Conservation (phyloP, 2,888 invertebrate species). For the Drosophila maculinotata region DNA sequence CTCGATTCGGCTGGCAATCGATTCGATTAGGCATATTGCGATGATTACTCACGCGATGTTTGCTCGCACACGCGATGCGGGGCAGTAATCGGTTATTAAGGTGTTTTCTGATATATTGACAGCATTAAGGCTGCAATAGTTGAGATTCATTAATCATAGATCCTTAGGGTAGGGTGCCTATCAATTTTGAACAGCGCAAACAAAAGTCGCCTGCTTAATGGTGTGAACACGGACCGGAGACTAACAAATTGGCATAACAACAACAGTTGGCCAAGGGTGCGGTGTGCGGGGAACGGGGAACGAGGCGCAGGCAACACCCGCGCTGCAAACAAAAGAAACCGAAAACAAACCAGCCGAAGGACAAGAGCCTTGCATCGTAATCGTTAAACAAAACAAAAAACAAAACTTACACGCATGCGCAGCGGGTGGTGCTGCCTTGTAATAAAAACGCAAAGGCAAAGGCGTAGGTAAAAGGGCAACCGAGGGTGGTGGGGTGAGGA, state of each 20-base stretch:
- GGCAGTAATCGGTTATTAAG: slow-evolving; percentile 56
- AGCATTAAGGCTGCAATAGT: slow-evolving; percentile 67
- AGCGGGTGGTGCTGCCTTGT: slow-evolving; percentile 69
- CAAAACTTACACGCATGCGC: slow-evolving; percentile 70
- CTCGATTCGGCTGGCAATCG: slow-evolving; percentile 6
- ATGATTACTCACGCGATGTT: slow-evolving; percentile 65
- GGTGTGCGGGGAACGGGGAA: not conserved
- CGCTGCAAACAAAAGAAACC: slow-evolving; percentile 62
- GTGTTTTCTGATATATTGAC: slow-evolving; percentile 75
- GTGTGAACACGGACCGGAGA: slow-evolving; percentile 72
- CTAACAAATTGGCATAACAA: slow-evolving; percentile 70
- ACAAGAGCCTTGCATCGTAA: slow-evolving; percentile 49
- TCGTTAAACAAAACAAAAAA: slow-evolving; percentile 58
- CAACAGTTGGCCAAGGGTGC: slow-evolving; percentile 8
- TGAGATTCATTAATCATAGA: slow-evolving; percentile 74
- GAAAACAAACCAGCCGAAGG: slow-evolving; percentile 47
- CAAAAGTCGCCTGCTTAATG: slow-evolving; percentile 65
- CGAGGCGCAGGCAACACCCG: slow-evolving; percentile 56
- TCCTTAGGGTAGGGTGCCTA: slow-evolving; percentile 45
- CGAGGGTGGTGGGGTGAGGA: not conserved
- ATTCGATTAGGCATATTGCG: slow-evolving; percentile 15
- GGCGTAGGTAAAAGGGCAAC: slow-evolving; percentile 2
- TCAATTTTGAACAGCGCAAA: slow-evolving; percentile 35
- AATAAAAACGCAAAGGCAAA: slow-evolving; percentile 56
- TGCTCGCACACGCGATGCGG: slow-evolving; percentile 29